Base-by-base conservation (phyloP, 1,140 invertebrate species). In the Bradynema listronoti region DNA sequence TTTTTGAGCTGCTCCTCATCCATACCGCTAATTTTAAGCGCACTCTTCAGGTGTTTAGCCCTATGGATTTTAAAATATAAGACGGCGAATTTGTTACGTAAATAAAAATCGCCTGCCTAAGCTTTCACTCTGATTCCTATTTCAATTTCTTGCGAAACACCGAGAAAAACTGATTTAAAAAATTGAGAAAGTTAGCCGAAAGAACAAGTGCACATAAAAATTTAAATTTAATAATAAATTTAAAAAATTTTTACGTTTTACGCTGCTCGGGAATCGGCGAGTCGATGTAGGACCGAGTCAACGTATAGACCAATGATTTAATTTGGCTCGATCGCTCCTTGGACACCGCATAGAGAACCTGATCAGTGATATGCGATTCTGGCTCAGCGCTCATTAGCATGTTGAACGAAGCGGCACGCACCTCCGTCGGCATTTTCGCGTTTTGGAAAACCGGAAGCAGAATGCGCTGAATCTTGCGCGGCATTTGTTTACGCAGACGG, bases 401-500 rank as follows among this genome's bases (percentile, higher is more conserved):
- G 27, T 54, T 41, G 36, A 69, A 73, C 9, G 66, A 62, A 41
- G 71, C 56, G 49, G 59, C 72, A 22, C 66, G 69, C 19, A 69
- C 58, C 39, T 72, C 64, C 25, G 66, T 59, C 2, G 52, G 61
- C 29, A 72, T 69, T 19, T 47, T 54, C 2, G 32, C 41, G 39
- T 69, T 69, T 43, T 60, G 36, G 36, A 73, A 72, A 55, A 69
- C 50, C 7, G 66, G 66, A n/a, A 69, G 16, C 22, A 69, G 42
- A n/a, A 60, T 52, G 9, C 41, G 54, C 34, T 68, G 66, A 19
- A 69, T 68, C 49, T 54, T 55, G 22, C 50, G 62, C 16, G 69
- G 63, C 55, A 60, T 61, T 9, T 42, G n/a, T 27, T 19, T 50
- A 19, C 29, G 25, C 27, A 64, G 64, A 30, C 63, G 63, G 45